Percentiles rank a stretch among this genome's conserved stretches.
Conservation (phyloP, 1,140 invertebrate genomes). For the Riptortus pedestris region DNA sequence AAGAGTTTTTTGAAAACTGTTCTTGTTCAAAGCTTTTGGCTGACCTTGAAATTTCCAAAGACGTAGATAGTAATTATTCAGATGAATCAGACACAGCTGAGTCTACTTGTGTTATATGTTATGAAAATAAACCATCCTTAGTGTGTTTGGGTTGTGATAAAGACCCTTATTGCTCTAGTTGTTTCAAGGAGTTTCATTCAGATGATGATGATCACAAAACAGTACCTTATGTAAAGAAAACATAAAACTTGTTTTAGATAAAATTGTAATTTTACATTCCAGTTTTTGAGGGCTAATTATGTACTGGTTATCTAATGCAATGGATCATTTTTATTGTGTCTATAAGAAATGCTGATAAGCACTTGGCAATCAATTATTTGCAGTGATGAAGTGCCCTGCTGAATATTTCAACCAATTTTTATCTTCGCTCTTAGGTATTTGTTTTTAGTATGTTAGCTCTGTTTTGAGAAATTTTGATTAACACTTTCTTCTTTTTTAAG, state of each 20-base stretch:
- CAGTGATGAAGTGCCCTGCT: not conserved
- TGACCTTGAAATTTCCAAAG: not conserved
- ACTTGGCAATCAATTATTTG: not conserved
- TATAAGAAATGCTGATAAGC: not conserved
- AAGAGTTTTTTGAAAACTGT: not conserved
- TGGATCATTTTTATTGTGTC: not conserved
- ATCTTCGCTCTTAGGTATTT: not conserved
- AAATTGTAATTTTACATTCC: not conserved
- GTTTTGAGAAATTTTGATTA: not conserved
- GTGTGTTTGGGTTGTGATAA: slow-evolving; percentile 17
- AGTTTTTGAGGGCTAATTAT: not conserved
- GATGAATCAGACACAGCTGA: not conserved
- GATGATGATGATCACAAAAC: not conserved
- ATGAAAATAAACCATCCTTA: slow-evolving; percentile 4
- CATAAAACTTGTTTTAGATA: not conserved
- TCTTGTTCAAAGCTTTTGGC: not conserved
- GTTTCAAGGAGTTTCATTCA: slow-evolving; percentile 3
- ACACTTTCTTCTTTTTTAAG: not conserved
- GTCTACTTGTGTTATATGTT: slow-evolving; percentile 10
- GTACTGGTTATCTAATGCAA: not conserved
- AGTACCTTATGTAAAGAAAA: slow-evolving; percentile 3
- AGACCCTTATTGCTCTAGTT: slow-evolving; percentile 10
- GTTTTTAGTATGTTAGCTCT: no score
- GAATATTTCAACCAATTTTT: not conserved
- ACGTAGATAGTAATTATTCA: not conserved